phyloP scores from a whole-genome alignment of 2,888 invertebrate genomes.

The Cosmia trapezina region DNA sequence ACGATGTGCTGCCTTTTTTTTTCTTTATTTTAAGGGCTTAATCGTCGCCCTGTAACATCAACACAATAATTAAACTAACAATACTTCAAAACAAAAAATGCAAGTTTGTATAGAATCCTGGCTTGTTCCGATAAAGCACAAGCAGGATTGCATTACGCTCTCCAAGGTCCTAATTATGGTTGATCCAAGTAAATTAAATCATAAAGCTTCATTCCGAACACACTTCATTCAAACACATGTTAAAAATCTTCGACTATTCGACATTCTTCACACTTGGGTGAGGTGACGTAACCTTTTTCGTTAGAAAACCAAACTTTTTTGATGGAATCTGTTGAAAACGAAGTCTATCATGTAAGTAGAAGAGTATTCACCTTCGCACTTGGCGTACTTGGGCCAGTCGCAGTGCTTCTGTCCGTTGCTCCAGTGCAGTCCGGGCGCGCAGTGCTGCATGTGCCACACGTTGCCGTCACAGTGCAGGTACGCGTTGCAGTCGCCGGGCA shows the following conservation, averaged over 20 bases:
- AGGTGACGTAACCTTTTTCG: neutral
- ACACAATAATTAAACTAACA: neutral
- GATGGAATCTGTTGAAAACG: neutral
- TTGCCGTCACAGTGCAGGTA: slow-evolving; percentile 94
- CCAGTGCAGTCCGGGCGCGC: slow-evolving; percentile 96
- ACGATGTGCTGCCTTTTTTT: neutral
- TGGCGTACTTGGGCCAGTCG: slow-evolving; percentile 95
- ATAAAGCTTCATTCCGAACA: neutral
- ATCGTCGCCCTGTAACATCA: neutral
- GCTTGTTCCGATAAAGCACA: too few species aligned
- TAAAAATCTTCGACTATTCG: neutral
- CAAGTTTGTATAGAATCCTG: neutral
- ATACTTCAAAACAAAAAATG: neutral
- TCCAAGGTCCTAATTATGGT: neutral
- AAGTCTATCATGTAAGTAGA: neutral
- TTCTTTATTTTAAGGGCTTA: neutral
- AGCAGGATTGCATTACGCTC: neutral
- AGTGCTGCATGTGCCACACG: slow-evolving; percentile 92
- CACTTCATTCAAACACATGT: neutral
- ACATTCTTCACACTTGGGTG: neutral
- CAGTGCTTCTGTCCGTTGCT: slow-evolving; percentile 92
- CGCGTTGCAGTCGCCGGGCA: slow-evolving; percentile 92
- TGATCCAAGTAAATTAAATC: neutral
- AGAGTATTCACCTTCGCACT: slow-evolving; percentile 88
- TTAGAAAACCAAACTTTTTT: neutral